phyloP scores from a whole-genome alignment of 1,140 invertebrate species.

The Drosophila athabasca region DNA sequence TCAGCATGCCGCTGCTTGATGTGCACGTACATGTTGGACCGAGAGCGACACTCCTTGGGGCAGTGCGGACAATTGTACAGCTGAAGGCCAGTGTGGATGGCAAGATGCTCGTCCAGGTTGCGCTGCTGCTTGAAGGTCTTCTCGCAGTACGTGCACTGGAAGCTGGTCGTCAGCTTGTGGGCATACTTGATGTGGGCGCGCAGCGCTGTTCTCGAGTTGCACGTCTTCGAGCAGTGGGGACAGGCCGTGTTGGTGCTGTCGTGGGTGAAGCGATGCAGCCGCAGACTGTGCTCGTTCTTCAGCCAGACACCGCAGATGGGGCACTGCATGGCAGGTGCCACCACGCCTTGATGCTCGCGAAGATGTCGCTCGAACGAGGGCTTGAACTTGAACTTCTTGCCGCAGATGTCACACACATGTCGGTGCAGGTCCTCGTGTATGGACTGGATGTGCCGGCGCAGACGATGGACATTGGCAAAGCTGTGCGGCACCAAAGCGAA shows the following conservation, averaged over 20 bases:
- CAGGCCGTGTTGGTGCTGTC: conserved; percentile 65
- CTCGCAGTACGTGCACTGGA: conserved; percentile 77
- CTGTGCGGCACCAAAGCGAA: conserved; percentile 15
- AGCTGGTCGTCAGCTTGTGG: conserved; percentile 66
- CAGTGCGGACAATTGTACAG: conserved; percentile 82
- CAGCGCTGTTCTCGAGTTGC: conserved; percentile 62
- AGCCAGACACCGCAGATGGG: conserved; percentile 70
- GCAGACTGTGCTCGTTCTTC: conserved; percentile 72
- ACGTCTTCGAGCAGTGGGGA: conserved; percentile 67
- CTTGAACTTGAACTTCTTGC: conserved; percentile 78
- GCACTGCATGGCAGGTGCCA: conserved; percentile 69
- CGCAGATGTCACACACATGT: conserved; percentile 77
- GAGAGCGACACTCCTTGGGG: conserved; percentile 74
- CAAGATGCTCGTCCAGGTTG: conserved; percentile 80
- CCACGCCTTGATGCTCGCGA: conserved; percentile 71
- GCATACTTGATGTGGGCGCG: conserved; percentile 72
- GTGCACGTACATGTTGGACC: conserved; percentile 83
- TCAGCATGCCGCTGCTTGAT: conserved; percentile 75
- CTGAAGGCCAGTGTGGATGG: conserved; percentile 81
- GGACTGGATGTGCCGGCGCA: conserved; percentile 70
- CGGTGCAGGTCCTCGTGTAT: conserved; percentile 74
- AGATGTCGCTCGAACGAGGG: conserved; percentile 73
- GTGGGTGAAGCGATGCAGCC: conserved; percentile 69
- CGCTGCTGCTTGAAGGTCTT: conserved; percentile 77
- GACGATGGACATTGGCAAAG: conserved; percentile 64